Evolutionary conservation across 1,140 invertebrate species (phyloP).

Genomic region (Hyphantria cunea): DNA sequence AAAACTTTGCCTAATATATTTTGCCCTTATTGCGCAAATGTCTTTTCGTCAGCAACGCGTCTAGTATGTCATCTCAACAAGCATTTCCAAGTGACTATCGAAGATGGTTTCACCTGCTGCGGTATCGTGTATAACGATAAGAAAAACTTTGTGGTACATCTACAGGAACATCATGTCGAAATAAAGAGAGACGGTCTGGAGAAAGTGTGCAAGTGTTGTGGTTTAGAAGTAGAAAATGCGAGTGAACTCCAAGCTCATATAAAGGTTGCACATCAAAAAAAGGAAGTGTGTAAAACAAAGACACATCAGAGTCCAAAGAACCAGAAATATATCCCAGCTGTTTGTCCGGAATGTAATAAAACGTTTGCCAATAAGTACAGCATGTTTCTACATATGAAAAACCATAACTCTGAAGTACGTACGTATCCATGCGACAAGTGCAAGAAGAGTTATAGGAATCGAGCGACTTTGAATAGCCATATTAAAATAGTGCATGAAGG

Average conservation of each 20-base stretch:
- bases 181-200: too few species aligned
- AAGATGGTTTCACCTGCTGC: conserved; percentile 52
- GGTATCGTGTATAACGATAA: conserved; percentile 40
- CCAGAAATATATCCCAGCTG: conserved; percentile 57
- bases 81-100: conserved; percentile 47
- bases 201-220: conserved; percentile 42
- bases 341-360: conserved; percentile 61
- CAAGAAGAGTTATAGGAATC: conserved; percentile 46
- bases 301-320: conserved; percentile 35
- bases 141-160: conserved; percentile 47
- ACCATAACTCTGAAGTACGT: conserved; percentile 29
- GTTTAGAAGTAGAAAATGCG: conserved; percentile 29
- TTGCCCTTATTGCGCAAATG: conserved; percentile 61
- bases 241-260: conserved; percentile 48
- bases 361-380: conserved; percentile 69
- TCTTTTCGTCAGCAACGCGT: conserved; percentile 58
- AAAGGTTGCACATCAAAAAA: conserved; percentile 33
- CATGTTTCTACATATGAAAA: conserved; percentile 56
- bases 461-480: conserved; percentile 48
- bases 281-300: conserved; percentile 16
- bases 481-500: conserved; percentile 54
- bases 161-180: conserved; percentile 47
- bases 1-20: conserved; percentile 33
- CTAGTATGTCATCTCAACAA: conserved; percentile 55
- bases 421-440: conserved; percentile 50